Evolutionary conservation across 2,797 vertebrate genomes (phyloP), one percentile per base, ranked within the genome.

Genomic region (Orientallactaga sibirica): DNA sequence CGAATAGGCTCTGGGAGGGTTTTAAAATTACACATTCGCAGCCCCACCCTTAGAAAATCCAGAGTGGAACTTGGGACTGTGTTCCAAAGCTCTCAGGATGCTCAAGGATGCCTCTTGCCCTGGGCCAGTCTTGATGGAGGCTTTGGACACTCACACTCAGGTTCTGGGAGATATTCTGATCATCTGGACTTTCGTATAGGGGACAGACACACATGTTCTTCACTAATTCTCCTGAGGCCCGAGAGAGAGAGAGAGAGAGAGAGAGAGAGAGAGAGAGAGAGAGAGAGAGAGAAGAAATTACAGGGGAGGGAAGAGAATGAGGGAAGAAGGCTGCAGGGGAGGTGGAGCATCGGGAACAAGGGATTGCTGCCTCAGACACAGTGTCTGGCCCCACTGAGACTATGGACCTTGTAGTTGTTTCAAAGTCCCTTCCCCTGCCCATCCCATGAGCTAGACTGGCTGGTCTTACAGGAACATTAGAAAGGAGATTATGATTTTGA

Each of bases 401-500:
- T 1, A 11, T 3, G 41, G 70, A 33, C 43, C 62, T 91, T 33
- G 12, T 16, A 7, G 4, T 68, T 55, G 20, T 27, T 73, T 41
- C 52, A 41, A 77, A 25, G 29, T 41, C 73, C 14, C 41, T 33
- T 6, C 29, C 74, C 11, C 62, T 12, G 2, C 37, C 15, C 7
- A 24, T 79, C n/a, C 52, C 0, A 0, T 1, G 37, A 73, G n/a
- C 0, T 27, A 90, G 19, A 68, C 92, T 74, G 77, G 27, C 68
- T 68, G 29, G 15, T 70, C 66, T 33, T 27, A 27, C 9, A 29
- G 22, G 62, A 41, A 41, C 70, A 43, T 0, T 0, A 88, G 66
- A 71, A 66, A 58, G 74, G 37, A 82, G 86, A 77, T 43, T 3
- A 43, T 89, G 41, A 75, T 48, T 78, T 74, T 20, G 62, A 87